These are phyloP conservation scores for Tholera decimalis DNA, from an alignment of 2,888 invertebrate genomes.

Conservation along the genomic window DNA sequence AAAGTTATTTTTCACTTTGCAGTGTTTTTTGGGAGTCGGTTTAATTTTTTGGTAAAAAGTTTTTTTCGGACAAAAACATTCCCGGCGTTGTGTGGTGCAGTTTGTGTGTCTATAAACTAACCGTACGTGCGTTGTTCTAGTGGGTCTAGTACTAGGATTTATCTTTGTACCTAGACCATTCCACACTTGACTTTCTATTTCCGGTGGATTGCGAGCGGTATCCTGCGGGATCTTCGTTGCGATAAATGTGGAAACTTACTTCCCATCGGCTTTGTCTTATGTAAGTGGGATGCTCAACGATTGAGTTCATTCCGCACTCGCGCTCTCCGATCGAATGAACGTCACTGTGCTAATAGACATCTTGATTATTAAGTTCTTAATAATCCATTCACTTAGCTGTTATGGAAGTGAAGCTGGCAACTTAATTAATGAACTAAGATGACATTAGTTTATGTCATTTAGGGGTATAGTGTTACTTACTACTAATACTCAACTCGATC, in stretches of 20 bases:
- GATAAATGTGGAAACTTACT: constrained; percentile 84
- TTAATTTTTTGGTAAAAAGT: too few species aligned
- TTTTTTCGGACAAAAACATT: constrained; percentile 43
- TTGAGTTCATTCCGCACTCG: constrained; percentile 69
- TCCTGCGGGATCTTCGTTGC: constrained; percentile 79
- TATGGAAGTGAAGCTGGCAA: not conserved
- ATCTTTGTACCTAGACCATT: constrained; percentile 78
- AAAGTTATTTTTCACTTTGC: too few species aligned
- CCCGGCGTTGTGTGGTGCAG: constrained; percentile 28
- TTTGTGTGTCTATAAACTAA: constrained; percentile 50
- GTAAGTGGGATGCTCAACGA: constrained; percentile 73
- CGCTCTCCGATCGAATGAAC: constrained; percentile 48
- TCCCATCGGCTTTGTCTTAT: constrained; percentile 79
- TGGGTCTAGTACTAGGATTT: constrained; percentile 71
- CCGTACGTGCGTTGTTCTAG: constrained; percentile 65
- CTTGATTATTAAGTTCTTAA: constrained; percentile 47
- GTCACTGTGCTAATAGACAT: constrained; percentile 38
- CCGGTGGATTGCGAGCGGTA: constrained; percentile 78
- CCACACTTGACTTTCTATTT: constrained; percentile 87
- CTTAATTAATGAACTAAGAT: not conserved
- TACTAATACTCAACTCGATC: too few species aligned
- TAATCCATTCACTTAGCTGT: constrained; percentile 24
- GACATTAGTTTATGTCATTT: too few species aligned
- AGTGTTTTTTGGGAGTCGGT: too few species aligned
- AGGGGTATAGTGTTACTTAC: too few species aligned